A percentile compares a stretch with the other conserved stretches of the same genome.
phyloP scores from a whole-genome alignment of 53 echinoderm and acorn worm species.

The Crossaster papposus region DNA sequence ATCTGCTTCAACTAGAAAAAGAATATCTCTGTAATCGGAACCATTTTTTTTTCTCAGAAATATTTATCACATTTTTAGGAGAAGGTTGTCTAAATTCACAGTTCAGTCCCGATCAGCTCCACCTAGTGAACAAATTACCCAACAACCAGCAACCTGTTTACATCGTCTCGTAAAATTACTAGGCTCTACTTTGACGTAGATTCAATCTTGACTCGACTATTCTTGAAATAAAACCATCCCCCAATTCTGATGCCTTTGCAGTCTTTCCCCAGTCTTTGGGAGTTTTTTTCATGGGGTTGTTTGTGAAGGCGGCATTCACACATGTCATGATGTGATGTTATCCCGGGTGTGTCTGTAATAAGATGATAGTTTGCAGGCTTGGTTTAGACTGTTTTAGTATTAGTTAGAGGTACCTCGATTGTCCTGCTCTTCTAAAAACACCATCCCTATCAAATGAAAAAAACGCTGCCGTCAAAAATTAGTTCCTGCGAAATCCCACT shows the following conservation, averaged over 20 bases:
- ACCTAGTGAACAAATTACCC: too few relatives aligned
- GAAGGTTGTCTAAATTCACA: background rate
- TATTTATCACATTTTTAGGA: background rate
- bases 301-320: background rate
- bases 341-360: background rate
- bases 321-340: background rate
- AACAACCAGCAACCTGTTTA: too few relatives aligned
- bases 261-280: background rate
- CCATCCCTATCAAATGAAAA: slow-evolving; percentile 21
- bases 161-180: background rate
- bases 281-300: background rate
- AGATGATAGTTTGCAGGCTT: slow-evolving; percentile 32
- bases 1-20: background rate
- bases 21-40: background rate
- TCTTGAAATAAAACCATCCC: background rate
- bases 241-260: background rate
- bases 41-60: background rate
- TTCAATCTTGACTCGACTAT: background rate
- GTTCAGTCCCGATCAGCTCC: too few relatives aligned
- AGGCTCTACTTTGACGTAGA: background rate
- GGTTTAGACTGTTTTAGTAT: slow-evolving; percentile 24
- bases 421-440: background rate
- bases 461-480: background rate
- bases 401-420: slow-evolving; percentile 21
- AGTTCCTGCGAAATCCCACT: background rate